phyloP scores from a whole-genome alignment of 2,888 invertebrate genomes.

The Esperia sulphurella region DNA sequence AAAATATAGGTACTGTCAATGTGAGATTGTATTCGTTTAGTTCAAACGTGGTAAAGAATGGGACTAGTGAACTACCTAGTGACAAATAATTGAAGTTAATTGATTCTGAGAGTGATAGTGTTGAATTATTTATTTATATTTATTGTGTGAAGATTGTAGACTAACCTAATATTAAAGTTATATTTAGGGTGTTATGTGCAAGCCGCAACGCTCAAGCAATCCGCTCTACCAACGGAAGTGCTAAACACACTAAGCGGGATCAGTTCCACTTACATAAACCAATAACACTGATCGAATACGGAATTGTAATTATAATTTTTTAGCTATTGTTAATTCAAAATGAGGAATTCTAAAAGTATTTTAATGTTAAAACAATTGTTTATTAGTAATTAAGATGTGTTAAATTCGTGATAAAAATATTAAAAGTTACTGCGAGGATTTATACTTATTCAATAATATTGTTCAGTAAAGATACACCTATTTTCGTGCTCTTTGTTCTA shows the following conservation, averaged over 20 bases:
- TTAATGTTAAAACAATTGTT: conserved; percentile 62
- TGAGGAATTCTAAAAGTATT: conserved; percentile 61
- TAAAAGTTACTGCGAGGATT: conserved; percentile 52
- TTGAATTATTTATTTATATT: conserved; percentile 33
- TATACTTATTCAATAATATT: conserved; percentile 42
- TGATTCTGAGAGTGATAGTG: conserved; percentile 35
- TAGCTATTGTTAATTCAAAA: conserved; percentile 43
- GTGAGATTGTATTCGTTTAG: conserved; percentile 11
- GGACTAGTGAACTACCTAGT: conserved; percentile 16
- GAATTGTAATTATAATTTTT: conserved; percentile 41
- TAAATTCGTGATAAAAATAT: conserved; percentile 65
- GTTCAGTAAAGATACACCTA: conserved; percentile 37
- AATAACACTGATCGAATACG: conserved; percentile 42
- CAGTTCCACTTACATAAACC: conserved; percentile 22
- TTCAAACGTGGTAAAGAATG: conserved; percentile 15
- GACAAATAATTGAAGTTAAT: conserved; percentile 24
- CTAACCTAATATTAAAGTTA: conserved; percentile 40
- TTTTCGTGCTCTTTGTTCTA: conserved; percentile 35
- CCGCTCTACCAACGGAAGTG: conserved; percentile 29
- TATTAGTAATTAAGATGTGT: conserved; percentile 62
- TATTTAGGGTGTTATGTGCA: conserved; percentile 33
- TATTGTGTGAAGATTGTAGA: conserved; percentile 43
- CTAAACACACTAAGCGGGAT: conserved; percentile 29
- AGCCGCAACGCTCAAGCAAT: conserved; percentile 33
- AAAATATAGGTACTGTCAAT: conserved; percentile 12